Evolutionary conservation across 2,797 vertebrate genomes (phyloP), one percentile per base, ranked within the genome.

Genomic region (Tauraco hartlaubi): DNA sequence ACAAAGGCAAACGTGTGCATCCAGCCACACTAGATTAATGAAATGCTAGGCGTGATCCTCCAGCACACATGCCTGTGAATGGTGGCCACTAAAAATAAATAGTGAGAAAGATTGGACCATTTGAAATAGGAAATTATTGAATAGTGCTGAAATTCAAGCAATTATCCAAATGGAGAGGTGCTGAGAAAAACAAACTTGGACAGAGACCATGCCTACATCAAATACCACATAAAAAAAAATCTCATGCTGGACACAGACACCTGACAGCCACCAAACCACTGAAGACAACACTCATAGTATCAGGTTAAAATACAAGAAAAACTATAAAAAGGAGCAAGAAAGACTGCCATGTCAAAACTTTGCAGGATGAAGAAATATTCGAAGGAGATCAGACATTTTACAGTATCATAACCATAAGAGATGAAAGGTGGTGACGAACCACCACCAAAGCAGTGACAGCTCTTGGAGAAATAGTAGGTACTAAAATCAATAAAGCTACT

Each of bases 401-500:
- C 73, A 66, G 69, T 81, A 58, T 51, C 71, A 55, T 86, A 94
- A 90, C 66, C 79, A 13, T 66, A 86, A 31, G 73, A 84, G 73
- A 90, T 66, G 80, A 84, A 94, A 92, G 58, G 73, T 62, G 73
- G 83, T 88, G 92, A 96, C 19, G 28, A 97, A 93, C 90, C 73
- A 84, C 93, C 95, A 97, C 76, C 90, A 88, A 58, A 90, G 74
- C 3, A 18, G 88, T 88, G 95, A 96, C 95, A 94, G 93, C 73
- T 96, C 69, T 22, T 79, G 92, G 85, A 95, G 80, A 96, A 97
- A 94, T 77, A 89, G 77, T 69, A 87, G 86, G 86, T 91, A 92
- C 93, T 82, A 93, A 96, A 97, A 97, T 96, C 95, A 91, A 93
- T 96, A 95, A 71, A 96, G 63, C 82, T 76, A 93, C 90, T 96